Percentiles rank a stretch among this genome's conserved stretches.
Evolutionary conservation across 2,797 vertebrate species (phyloP).

Genomic region (Tragelaphus oryx): DNA sequence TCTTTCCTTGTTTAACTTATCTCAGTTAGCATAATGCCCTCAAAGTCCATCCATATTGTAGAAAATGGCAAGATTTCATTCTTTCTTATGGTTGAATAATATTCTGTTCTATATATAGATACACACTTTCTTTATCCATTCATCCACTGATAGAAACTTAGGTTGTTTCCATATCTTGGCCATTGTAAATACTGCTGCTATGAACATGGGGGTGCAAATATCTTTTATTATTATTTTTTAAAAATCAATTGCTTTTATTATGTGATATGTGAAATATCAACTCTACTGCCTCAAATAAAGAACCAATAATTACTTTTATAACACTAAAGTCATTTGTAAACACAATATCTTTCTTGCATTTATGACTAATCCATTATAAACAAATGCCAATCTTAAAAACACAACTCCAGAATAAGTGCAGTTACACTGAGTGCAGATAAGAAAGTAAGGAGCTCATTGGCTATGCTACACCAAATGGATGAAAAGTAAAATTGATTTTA

Average conservation of each 20-base stretch:
- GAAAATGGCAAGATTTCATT: neutral
- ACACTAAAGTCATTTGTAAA: neutral
- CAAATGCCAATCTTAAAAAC: neutral
- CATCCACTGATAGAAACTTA: neutral
- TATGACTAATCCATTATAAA: neutral
- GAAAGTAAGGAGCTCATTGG: neutral
- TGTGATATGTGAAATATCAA: slow-evolving; percentile 10
- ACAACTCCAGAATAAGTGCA: neutral
- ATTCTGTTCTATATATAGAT: neutral
- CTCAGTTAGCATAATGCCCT: neutral
- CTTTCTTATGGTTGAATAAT: neutral
- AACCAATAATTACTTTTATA: slow-evolving; percentile 32
- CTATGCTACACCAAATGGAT: neutral
- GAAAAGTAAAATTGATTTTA: neutral
- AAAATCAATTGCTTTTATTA: slow-evolving; percentile 37
- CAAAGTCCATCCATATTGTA: neutral
- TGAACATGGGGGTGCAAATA: neutral
- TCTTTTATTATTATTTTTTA: neutral
- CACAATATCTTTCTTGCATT: neutral
- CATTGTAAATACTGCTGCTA: neutral
- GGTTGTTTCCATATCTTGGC: neutral
- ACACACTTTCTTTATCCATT: neutral
- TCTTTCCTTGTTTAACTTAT: neutral
- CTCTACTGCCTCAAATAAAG: slow-evolving; percentile 1
- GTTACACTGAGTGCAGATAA: neutral